phyloP scores from a whole-genome alignment of 1,140 invertebrate species.

The Atopsyche davidsoni region DNA sequence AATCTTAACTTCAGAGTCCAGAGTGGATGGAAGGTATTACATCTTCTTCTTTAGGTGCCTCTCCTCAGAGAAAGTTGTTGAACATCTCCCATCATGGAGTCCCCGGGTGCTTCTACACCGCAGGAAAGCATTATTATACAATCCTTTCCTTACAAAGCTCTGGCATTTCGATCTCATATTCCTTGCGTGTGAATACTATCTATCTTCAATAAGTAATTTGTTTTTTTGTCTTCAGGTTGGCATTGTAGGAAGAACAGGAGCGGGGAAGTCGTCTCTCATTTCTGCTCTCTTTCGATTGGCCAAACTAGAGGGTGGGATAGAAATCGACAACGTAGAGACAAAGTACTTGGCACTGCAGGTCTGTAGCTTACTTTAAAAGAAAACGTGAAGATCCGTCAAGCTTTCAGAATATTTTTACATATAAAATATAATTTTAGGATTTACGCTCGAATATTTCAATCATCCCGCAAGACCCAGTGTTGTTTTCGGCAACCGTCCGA shows the following conservation, averaged over 20 bases:
- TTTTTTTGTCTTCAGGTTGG: conserved; percentile 56
- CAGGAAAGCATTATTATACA: background rate
- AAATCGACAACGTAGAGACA: conserved; percentile 60
- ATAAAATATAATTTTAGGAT: conserved; percentile 40
- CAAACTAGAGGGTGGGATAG: conserved; percentile 56
- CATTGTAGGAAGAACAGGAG: conserved; percentile 63
- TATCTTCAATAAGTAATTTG: background rate
- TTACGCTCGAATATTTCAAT: conserved; percentile 64
- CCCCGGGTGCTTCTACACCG: too few species aligned
- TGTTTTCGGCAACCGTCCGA: conserved; percentile 74
- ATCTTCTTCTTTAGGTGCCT: background rate
- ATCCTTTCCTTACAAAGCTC: background rate
- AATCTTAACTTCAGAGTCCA: conserved; percentile 47
- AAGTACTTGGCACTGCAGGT: conserved; percentile 45
- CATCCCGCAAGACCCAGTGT: conserved; percentile 77
- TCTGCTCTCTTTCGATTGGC: conserved; percentile 64
- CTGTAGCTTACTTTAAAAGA: too few species aligned
- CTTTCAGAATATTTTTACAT: background rate
- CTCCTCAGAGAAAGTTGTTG: too few species aligned
- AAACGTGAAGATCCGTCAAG: background rate
- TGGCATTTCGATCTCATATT: background rate
- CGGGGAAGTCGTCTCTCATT: conserved; percentile 71
- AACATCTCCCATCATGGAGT: too few species aligned
- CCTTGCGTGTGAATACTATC: background rate
- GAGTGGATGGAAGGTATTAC: conserved; percentile 54